Evolutionary conservation across 2,888 invertebrate species (phyloP), one percentile per base, ranked within the genome.

Genomic region (Ceramica pisi): DNA sequence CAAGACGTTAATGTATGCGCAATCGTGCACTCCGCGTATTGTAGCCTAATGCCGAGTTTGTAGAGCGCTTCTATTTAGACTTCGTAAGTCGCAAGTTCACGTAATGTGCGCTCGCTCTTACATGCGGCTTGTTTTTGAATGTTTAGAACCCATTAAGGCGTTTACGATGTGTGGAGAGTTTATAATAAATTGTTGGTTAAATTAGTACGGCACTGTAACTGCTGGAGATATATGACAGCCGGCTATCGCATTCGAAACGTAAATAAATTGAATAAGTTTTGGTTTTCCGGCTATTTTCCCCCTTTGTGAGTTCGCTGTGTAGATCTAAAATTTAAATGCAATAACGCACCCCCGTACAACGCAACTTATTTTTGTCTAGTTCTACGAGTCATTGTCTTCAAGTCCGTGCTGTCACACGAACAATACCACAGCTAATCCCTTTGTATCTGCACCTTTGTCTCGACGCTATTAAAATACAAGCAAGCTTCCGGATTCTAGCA

Each of bases 1-100:
- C 95, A 94, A 94, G 94, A 95, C 94, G 94, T 90, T 95, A 95
- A 95, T 95, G 92, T 95, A 95, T 95, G 94, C 92, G 90, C 93
- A 93, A 94, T 94, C 92, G 93, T 91, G 93, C 92, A 92, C 91
- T 91, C 89, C 90, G 92, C 93, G 93, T 94, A 94, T 95, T 95
- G 94, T 94, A 91, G 91, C 90, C 92, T 94, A 94, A 94, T 94
- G 94, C 91, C 84, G 90, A 94, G 92, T 94, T 94, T 90, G 92
- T 92, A 91, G 89, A 85, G 89, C 90, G 90, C 90, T 90, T 91
- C 91, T 92, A 91, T 94, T 94, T 94, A 92, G 90, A 91, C 89
- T 84, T 80, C 55, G 83, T 71, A 77, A 83, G 80, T 77, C 71
- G 55, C 76, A 77, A 81, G 65, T 78, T 75, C 66, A 50, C 63